Evolutionary conservation across 2,888 invertebrate genomes (phyloP).

Genomic region (Idaea aversata): DNA sequence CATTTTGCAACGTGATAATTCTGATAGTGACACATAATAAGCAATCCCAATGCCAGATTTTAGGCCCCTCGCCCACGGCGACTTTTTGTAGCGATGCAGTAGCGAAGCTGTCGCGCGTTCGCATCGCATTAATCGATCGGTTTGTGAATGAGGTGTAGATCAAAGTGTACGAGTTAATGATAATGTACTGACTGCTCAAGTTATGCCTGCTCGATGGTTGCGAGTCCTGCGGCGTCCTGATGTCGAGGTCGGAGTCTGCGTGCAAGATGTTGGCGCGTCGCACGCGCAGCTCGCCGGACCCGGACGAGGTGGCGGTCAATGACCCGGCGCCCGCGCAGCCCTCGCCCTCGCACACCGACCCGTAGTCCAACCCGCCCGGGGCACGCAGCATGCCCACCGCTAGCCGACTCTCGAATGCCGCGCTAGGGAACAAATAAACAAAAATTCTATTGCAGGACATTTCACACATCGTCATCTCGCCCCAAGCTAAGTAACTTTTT

Average conservation of each 20-base stretch:
- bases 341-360: conserved; percentile 72
- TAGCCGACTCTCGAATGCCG: conserved; percentile 95
- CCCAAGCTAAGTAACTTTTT: no score
- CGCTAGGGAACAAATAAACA: conserved; percentile 69
- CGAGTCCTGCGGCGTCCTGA: conserved; percentile 58
- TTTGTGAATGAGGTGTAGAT: no score
- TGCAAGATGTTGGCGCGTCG: conserved; percentile 79
- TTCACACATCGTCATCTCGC: no score
- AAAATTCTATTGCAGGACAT: no score
- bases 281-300: conserved; percentile 69
- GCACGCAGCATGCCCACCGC: conserved; percentile 94
- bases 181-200: not conserved
- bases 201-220: conserved; percentile 24
- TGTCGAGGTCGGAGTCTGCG: conserved; percentile 86
- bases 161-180: no score
- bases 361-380: conserved; percentile 91
- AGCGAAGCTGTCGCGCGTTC: no score
- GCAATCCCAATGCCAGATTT: no score
- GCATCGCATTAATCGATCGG: no score
- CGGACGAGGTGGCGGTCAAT: conserved; percentile 62
- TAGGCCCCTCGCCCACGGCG: no score
- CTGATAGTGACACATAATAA: no score
- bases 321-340: conserved; percentile 59
- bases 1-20: no score
- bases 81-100: no score